Conservation (phyloP, 2,113 vertebrate species). For the Caracal caracal region DNA sequence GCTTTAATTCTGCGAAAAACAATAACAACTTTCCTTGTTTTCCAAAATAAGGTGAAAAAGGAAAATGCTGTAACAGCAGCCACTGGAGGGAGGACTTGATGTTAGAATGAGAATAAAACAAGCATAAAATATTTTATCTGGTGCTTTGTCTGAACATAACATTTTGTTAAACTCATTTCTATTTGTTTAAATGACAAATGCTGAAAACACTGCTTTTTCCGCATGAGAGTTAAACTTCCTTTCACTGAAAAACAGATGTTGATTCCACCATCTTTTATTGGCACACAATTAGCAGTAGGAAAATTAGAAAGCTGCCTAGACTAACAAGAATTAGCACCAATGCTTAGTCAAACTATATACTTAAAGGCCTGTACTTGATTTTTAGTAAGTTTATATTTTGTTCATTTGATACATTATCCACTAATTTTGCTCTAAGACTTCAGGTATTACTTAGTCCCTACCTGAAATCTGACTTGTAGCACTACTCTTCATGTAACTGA, state of each 20-base stretch:
- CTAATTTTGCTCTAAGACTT: neutral
- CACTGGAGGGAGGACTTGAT: constrained; percentile 82
- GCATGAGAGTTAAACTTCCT: constrained; percentile 61
- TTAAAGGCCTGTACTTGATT: constrained; percentile 34
- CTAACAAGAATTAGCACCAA: constrained; percentile 54
- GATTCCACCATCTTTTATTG: constrained; percentile 56
- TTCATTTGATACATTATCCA: constrained; percentile 17
- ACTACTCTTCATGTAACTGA: neutral
- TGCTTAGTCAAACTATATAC: constrained; percentile 20
- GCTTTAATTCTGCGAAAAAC: neutral
- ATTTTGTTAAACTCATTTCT: constrained; percentile 74
- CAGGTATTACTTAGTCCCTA: neutral
- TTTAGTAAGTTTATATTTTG: constrained; percentile 27
- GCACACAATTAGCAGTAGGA: constrained; percentile 59
- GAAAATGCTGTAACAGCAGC: constrained; percentile 74
- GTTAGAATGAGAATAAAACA: constrained; percentile 77
- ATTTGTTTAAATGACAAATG: constrained; percentile 79
- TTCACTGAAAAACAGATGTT: constrained; percentile 73
- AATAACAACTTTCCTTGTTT: neutral
- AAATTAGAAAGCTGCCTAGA: constrained; percentile 67
- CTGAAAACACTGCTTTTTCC: constrained; percentile 73
- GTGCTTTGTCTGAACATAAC: constrained; percentile 72
- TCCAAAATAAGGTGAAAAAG: constrained; percentile 58
- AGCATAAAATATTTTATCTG: constrained; percentile 59
- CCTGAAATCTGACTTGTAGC: constrained; percentile 26